A percentile compares a stretch with the other conserved stretches of the same genome.
These are phyloP conservation scores for Bombycilla garrulus DNA, from an alignment of 2,113 vertebrate species.

Conservation along the genomic window DNA sequence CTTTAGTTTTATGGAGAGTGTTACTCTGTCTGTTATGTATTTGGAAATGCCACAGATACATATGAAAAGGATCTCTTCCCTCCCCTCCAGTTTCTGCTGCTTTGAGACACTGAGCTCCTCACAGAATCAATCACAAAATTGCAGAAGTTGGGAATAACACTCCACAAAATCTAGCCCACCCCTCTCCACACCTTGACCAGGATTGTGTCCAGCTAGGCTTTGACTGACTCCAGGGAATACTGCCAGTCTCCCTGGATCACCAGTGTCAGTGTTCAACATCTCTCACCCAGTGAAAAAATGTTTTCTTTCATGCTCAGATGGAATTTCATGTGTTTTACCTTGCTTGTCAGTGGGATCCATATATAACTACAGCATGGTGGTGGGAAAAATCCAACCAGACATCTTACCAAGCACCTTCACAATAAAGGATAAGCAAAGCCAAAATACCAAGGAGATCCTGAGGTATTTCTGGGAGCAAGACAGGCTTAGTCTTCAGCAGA, in stretches of 20 bases:
- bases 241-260: background rate
- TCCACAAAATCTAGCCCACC: background rate
- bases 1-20: background rate
- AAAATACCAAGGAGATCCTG: background rate
- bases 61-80: background rate
- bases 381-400: background rate
- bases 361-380: background rate
- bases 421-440: background rate
- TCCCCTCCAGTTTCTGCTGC: background rate
- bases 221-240: background rate
- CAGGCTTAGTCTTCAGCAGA: background rate
- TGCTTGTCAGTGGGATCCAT: background rate
- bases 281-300: background rate
- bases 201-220: background rate
- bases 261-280: background rate
- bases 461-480: background rate
- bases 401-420: background rate
- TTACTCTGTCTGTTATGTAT: background rate
- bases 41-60: background rate
- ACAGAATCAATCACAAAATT: background rate
- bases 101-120: background rate
- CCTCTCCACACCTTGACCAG: background rate
- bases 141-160: background rate
- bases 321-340: background rate
- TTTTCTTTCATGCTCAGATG: background rate